A percentile compares a stretch with the other conserved stretches of the same genome.
These are phyloP conservation scores for Centropristis striata DNA, from an alignment of 2,113 vertebrate species.

Conservation along the genomic window DNA sequence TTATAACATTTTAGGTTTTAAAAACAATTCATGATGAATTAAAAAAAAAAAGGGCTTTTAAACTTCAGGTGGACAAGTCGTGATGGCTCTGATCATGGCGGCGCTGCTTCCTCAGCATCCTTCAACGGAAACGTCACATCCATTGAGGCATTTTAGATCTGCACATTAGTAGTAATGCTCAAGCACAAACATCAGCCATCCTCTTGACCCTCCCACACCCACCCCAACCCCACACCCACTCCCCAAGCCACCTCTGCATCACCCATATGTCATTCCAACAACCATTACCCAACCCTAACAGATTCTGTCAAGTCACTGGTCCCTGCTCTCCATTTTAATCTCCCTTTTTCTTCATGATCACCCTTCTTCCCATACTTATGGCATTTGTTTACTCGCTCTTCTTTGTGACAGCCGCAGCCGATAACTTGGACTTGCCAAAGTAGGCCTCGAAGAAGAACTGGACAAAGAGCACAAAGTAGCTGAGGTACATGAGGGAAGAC, in stretches of 20 bases:
- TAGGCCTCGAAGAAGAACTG: constrained; percentile 99
- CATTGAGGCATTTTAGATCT: constrained; percentile 64
- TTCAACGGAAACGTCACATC: constrained; percentile 53
- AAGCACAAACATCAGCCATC: constrained; percentile 64
- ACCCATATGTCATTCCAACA: constrained; percentile 34
- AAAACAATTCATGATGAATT: constrained; percentile 64
- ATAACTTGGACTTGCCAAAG: constrained; percentile 89
- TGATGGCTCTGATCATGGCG: constrained; percentile 72
- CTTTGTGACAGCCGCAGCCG: constrained; percentile 60
- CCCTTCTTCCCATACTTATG: constrained; percentile 67
- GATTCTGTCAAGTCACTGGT: constrained; percentile 60
- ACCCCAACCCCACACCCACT: too few species aligned
- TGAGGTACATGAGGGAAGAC: constrained; percentile 99
- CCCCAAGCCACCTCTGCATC: constrained; percentile 17
- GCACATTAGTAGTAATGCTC: constrained; percentile 79
- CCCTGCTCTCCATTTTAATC: constrained; percentile 82
- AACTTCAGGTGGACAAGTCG: constrained; percentile 66
- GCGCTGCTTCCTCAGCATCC: constrained; percentile 59
- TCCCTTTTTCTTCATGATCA: constrained; percentile 72
- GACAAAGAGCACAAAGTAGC: constrained; percentile 99
- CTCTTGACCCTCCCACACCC: constrained; percentile 30
- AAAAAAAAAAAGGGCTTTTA: constrained; percentile 63
- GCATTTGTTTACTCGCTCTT: constrained; percentile 77
- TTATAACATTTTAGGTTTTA: constrained; percentile 44
- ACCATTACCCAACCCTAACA: constrained; percentile 1